Evolutionary conservation across 2,113 vertebrate genomes (phyloP).

Genomic region (Mionectes macconnelli): DNA sequence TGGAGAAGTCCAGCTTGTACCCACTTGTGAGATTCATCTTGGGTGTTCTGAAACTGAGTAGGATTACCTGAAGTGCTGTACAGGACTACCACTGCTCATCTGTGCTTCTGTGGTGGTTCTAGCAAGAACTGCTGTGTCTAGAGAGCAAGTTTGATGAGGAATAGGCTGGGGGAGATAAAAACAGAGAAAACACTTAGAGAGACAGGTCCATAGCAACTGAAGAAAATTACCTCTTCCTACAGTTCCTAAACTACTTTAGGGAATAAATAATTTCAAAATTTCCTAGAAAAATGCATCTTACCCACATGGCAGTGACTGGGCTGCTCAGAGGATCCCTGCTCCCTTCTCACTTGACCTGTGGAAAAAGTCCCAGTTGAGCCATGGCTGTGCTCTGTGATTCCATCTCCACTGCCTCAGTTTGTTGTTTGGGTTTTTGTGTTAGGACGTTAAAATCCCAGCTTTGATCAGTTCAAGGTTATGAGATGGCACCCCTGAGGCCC

Average conservation of each 20-base stretch:
- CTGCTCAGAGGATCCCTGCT: not conserved
- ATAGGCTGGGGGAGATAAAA: not conserved
- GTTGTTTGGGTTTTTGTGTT: not conserved
- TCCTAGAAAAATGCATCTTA: not conserved
- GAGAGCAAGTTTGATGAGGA: not conserved
- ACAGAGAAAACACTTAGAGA: not conserved
- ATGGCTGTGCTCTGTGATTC: not conserved
- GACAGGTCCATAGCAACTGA: not conserved
- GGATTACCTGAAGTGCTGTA: too few relatives aligned
- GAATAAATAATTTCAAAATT: not conserved
- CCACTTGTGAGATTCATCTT: not conserved
- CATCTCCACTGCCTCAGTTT: not conserved
- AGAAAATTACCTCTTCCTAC: not conserved
- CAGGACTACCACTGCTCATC: not conserved
- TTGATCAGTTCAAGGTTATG: not conserved
- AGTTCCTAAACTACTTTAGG: not conserved
- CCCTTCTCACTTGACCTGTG: not conserved
- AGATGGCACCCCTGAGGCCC: not conserved
- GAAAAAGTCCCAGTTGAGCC: not conserved
- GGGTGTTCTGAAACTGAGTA: not conserved
- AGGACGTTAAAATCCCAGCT: not conserved
- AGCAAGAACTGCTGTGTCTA: not conserved
- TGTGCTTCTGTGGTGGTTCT: fast-evolving
- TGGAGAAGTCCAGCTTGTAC: not conserved
- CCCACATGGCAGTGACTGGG: not conserved